Evolutionary conservation across 2,888 invertebrate genomes (phyloP).

Genomic region (Cantharis rufa): DNA sequence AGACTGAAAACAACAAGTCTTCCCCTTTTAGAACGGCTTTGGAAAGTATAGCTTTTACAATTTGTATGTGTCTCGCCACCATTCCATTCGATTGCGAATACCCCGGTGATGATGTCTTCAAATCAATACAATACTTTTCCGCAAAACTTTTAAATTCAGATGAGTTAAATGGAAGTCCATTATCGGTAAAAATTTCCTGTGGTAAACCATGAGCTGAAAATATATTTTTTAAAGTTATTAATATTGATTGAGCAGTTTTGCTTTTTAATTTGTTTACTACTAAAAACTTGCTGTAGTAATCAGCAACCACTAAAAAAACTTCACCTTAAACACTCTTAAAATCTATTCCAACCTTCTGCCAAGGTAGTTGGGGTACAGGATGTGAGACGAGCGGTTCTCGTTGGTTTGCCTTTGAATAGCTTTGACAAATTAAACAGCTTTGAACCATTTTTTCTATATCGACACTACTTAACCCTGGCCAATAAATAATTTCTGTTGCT

Average conservation of each 20-base stretch:
- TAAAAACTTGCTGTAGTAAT: conserved; percentile 19
- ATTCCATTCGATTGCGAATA: no score
- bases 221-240: conserved; percentile 1
- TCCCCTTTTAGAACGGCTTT: neutral
- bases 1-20: neutral
- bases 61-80: no score
- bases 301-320: conserved; percentile 13
- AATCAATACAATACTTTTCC: no score
- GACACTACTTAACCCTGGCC: neutral
- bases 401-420: conserved; percentile 8
- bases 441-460: no score
- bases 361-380: conserved; percentile 12
- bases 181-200: no score
- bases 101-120: no score
- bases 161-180: no score
- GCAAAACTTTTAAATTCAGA: no score
- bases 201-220: no score
- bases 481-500: conserved; percentile 15
- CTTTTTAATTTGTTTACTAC: conserved; percentile 5
- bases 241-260: conserved; percentile 10
- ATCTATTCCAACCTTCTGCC: conserved; percentile 24
- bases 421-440: conserved; percentile 14
- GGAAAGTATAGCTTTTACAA: neutral
- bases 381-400: conserved; percentile 16
- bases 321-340: conserved; percentile 5